A percentile compares a stretch with the other conserved stretches of the same genome.
phyloP scores from a whole-genome alignment of 2,113 vertebrate genomes.

The Microtus pennsylvanicus region DNA sequence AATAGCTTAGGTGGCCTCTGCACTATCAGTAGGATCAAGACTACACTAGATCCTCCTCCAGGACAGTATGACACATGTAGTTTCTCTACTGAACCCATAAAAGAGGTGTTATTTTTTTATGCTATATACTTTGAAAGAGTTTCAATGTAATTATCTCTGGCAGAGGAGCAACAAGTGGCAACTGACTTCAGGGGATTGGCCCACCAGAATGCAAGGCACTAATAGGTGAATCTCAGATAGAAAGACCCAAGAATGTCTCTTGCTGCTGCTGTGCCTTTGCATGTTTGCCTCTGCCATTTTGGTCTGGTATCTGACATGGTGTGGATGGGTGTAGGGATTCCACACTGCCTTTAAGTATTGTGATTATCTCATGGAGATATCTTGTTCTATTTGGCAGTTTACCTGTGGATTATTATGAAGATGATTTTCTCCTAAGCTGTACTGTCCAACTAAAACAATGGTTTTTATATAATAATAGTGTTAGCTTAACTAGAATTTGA shows the following conservation, averaged over 20 bases:
- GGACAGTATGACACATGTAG: neutral
- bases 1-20: neutral
- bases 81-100: neutral
- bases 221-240: too few relatives aligned
- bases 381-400: neutral
- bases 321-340: neutral
- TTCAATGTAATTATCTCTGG: neutral
- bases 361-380: neutral
- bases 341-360: too few relatives aligned
- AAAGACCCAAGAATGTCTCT: neutral
- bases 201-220: neutral
- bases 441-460: neutral
- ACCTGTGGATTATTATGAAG: neutral
- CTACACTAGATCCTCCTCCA: neutral
- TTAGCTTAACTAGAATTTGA: neutral
- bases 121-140: neutral
- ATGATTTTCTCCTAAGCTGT: neutral
- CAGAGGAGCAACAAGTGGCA: neutral
- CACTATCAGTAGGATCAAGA: neutral
- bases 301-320: neutral
- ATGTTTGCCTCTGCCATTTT: neutral
- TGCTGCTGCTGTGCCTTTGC: neutral
- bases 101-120: neutral
- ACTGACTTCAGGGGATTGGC: neutral
- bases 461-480: neutral